These are phyloP conservation scores for Eristalinus aeneus DNA, from an alignment of 2,888 invertebrate genomes.

Conservation along the genomic window DNA sequence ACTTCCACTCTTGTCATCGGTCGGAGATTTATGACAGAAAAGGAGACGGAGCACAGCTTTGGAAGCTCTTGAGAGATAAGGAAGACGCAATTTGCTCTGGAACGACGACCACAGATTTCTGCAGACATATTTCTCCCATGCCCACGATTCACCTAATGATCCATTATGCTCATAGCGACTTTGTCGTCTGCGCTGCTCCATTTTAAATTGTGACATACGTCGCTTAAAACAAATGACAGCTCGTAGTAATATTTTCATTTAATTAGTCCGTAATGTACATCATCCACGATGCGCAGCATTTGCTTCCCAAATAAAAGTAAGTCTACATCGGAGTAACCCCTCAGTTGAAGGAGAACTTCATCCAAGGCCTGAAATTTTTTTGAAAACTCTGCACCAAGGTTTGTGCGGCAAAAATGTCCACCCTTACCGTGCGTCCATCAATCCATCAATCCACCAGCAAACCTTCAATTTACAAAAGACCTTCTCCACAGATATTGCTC, in stretches of 20 bases:
- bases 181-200: background rate
- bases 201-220: background rate
- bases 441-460: background rate
- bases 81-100: too few species aligned
- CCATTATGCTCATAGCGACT: background rate
- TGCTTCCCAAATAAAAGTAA: slow-evolving; percentile 6
- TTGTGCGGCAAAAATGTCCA: slow-evolving; percentile 1
- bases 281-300: background rate
- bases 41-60: too few species aligned
- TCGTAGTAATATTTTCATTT: background rate
- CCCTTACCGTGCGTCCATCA: background rate
- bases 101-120: background rate
- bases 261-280: slow-evolving; percentile 17
- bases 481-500: slow-evolving; percentile 13
- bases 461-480: background rate
- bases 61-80: too few species aligned
- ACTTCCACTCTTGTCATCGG: too few species aligned
- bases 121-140: background rate
- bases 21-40: too few species aligned
- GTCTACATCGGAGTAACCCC: background rate
- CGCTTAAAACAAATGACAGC: background rate
- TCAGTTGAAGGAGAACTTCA: background rate
- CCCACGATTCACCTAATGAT: background rate
- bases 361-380: background rate
- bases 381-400: background rate